phyloP scores from a whole-genome alignment of 2,797 vertebrate species.

The Macroramphosus scolopax region DNA sequence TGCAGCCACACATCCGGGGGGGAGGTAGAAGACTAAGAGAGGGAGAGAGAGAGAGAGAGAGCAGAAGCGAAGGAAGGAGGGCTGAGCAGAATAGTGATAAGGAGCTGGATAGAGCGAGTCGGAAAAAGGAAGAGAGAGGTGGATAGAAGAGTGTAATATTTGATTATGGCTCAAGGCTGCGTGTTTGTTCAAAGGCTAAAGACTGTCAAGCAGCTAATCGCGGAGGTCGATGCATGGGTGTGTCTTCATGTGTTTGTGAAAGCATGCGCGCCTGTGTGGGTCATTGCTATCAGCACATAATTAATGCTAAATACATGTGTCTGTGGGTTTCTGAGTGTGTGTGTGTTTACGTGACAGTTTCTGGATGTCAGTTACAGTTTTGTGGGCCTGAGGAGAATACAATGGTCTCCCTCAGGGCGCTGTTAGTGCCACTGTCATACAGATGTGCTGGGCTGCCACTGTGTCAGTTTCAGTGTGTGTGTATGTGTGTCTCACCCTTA shows the following conservation, averaged over 20 bases:
- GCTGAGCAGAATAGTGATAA: slow-evolving; percentile 61
- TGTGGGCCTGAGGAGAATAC: slow-evolving; percentile 69
- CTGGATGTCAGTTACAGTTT: slow-evolving; percentile 73
- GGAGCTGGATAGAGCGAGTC: slow-evolving; percentile 44
- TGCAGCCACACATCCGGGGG: slow-evolving; percentile 17
- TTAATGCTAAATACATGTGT: slow-evolving; percentile 58
- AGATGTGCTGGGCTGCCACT: slow-evolving; percentile 68
- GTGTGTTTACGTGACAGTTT: slow-evolving; percentile 46
- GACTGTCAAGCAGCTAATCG: slow-evolving; percentile 72
- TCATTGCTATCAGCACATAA: slow-evolving; percentile 59
- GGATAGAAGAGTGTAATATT: slow-evolving; percentile 66
- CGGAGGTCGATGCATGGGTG: slow-evolving; percentile 53
- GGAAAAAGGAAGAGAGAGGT: slow-evolving; percentile 26
- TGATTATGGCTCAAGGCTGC: slow-evolving; percentile 72
- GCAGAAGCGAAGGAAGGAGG: slow-evolving; percentile 35
- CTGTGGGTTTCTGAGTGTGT: slow-evolving; percentile 24
- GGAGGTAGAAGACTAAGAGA: slow-evolving; percentile 18
- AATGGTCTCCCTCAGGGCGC: slow-evolving; percentile 69
- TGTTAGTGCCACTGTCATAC: slow-evolving; percentile 71
- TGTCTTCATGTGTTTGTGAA: slow-evolving; percentile 55
- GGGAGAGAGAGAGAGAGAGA: slow-evolving; percentile 35
- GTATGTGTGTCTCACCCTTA: slow-evolving; percentile 26
- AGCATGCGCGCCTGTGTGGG: slow-evolving; percentile 50
- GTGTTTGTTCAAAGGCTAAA: slow-evolving; percentile 77
- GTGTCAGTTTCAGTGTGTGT: slow-evolving; percentile 44